Base-by-base conservation (phyloP, 1,140 invertebrate species). In the Acromyrmex heyeri region DNA sequence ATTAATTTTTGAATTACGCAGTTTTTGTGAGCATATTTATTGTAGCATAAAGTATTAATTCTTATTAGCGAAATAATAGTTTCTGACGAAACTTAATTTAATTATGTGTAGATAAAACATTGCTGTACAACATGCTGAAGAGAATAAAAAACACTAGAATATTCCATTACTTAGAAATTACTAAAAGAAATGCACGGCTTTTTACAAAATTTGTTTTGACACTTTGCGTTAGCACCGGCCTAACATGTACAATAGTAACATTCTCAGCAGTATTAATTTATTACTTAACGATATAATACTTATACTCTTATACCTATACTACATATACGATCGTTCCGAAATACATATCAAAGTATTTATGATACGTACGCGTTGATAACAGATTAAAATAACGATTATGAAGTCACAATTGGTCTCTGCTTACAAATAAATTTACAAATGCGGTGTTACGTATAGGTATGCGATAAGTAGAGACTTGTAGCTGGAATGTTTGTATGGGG, bases 401-500 rank as follows among this genome's bases (percentile, higher is more conserved):
- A 75, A 61, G 0, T 69, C 50, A 67, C 55, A 50, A 88, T 21
- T 70, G 7, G 75, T 82, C 53, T 85, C 65, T 69, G 48, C 38
- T 69, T 50, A 50, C 6, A 69, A 55, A 88, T 50, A 73, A 12
- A 69, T 82, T 48, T 87, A 83, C n/a, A 83, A 50, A 83, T 83
- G 48, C n/a, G 21, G 44, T 65, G 57, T 55, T 57, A 78, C 18
- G 3, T 78, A 64, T 62, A 85, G 14, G 3, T 77, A 62, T 53
- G 16, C 16, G 67, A 64, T 38, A 90, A 65, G 85, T 78, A 85
- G 82, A 83, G 44, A 90, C 85, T 87, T 50, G 64, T 90, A 86
- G 72, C 53, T 86, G 75, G 89, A 93, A 92, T 92, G 90, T 95
- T 95, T 88, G 90, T 88, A 67, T 44, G 87, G 91, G 91, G 83